phyloP scores from a whole-genome alignment of 2,888 invertebrate species.

The Leucania comma region DNA sequence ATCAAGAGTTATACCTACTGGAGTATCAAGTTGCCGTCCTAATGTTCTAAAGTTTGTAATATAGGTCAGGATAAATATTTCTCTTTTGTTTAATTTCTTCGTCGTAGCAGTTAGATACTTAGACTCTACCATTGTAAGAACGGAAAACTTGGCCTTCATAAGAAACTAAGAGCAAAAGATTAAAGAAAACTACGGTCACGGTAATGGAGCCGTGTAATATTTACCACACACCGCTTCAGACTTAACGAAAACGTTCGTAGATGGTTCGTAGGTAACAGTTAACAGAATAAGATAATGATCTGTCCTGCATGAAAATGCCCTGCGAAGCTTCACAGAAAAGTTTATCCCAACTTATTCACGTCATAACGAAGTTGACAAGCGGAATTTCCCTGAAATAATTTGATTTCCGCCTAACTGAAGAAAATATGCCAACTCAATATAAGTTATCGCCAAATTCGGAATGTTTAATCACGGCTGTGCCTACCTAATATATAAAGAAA shows the following conservation, averaged over 20 bases:
- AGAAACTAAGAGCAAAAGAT: conserved; percentile 13
- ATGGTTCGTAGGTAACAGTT: conserved; percentile 11
- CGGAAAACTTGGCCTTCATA: conserved; percentile 1
- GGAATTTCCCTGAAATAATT: conserved; percentile 40
- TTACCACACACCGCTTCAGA: conserved; percentile 24
- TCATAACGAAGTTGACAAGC: conserved; percentile 36
- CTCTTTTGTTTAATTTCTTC: conserved; percentile 1
- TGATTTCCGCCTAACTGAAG: conserved; percentile 40
- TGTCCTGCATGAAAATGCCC: conserved; percentile 29
- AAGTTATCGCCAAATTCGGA: conserved; percentile 33
- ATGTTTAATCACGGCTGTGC: conserved; percentile 2
- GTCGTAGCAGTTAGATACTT: not conserved
- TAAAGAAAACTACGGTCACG: conserved; percentile 18
- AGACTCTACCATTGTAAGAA: not conserved
- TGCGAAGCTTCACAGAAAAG: conserved; percentile 26
- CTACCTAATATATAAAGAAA: not conserved
- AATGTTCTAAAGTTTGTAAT: not conserved
- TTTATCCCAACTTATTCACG: conserved; percentile 29
- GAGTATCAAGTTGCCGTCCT: not conserved
- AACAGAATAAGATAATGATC: conserved; percentile 47
- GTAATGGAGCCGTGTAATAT: conserved; percentile 34
- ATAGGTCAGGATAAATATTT: not conserved
- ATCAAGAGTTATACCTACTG: not conserved
- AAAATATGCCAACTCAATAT: conserved; percentile 35
- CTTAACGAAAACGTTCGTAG: conserved; percentile 18